Base-by-base conservation (phyloP, 2,888 invertebrate genomes). In the Clunio marinus region DNA sequence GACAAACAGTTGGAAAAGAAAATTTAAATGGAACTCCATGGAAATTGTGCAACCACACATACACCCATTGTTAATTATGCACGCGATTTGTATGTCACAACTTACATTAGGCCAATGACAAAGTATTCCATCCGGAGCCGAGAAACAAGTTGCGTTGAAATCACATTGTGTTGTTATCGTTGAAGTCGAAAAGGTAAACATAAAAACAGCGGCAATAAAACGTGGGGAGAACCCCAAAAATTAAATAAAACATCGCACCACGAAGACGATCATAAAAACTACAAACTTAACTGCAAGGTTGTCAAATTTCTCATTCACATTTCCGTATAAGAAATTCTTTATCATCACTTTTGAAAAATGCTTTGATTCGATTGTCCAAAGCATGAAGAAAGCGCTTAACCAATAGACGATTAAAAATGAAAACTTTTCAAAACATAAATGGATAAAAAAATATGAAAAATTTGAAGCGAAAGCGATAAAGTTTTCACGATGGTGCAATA, bases 51-150 rank as follows among this genome's bases (percentile, higher is more conserved):
- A 41, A 41, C n/a, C n/a, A n/a, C n/a, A n/a, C n/a, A n/a, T n/a
- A n/a, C n/a, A 15, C 35, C 60, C 37, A 60, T 60, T 60, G 60
- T 60, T 60, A 60, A 60, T 60, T 60, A 60, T 60, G 41, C 60
- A 60, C 60, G 60, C 60, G 60, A 60, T 22, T 41, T 59, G 28
- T 27, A 24, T 51, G 59, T 59, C 32, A 32, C 59, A 27, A 57
- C 28, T 28, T 32, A 32, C 59, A 59, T 28, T 59, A 41, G 10
- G 2, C 41, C 4, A 41, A 2, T n/a, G 41, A 41, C 41, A 41
- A 41, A 41, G 15, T 41, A 15, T 41, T n/a, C n/a, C n/a, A n/a
- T n/a, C n/a, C n/a, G n/a, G n/a, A n/a, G n/a, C n/a, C n/a, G n/a
- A n/a, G n/a, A n/a, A n/a, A n/a, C n/a, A 41, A 41, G 15, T 13